Evolutionary conservation across 1,140 invertebrate genomes (phyloP), one percentile per base, ranked within the genome.

Genomic region (Aphis gossypii): DNA sequence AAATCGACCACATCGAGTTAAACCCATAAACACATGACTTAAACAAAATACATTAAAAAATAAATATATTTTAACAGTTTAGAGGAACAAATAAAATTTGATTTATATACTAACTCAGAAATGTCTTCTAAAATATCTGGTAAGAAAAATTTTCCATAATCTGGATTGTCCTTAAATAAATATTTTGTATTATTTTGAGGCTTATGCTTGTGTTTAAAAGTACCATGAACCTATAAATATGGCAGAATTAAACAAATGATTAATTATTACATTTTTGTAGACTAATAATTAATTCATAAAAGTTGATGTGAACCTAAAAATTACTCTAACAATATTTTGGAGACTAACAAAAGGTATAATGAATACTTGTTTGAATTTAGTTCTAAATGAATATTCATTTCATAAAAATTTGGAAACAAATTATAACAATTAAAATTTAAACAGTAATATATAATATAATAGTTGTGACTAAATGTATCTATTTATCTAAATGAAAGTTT

Each of bases 1-100:
- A 96, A 98, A 99, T 95, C 98, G 97, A 20, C 98, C 98, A 96
- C 98, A 99, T 94, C 98, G 97, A 46, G 98, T 98, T 94, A 99
- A 97, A 20, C 98, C 98, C 97, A 99, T 98, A 95, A 98, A 98
- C 76, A 99, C 97, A 95, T 99, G 98, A 94, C 95, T 95, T 89
- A 68, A 95, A 94, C 54, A 30, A 48, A 44, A 46, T n/a, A 76
- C 5, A 76, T n/a, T 68, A 89, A 60, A 23, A n/a, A 30, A 44
- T 41, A 60, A 48, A n/a, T 76, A 76, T 5, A 76, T n/a, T 51
- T 51, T 51, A 76, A 82, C 30, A 41, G 20, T 51, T 92, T 11
- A 83, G 35, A 48, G 38, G 3, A 60, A n/a, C 2, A 60, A 48
- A 6, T 76, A n/a, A 18, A 56, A 9, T 25, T 38, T 23, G 3